These are phyloP conservation scores for Vespertilio murinus DNA, from an alignment of 2,797 vertebrate species.

Conservation along the genomic window DNA sequence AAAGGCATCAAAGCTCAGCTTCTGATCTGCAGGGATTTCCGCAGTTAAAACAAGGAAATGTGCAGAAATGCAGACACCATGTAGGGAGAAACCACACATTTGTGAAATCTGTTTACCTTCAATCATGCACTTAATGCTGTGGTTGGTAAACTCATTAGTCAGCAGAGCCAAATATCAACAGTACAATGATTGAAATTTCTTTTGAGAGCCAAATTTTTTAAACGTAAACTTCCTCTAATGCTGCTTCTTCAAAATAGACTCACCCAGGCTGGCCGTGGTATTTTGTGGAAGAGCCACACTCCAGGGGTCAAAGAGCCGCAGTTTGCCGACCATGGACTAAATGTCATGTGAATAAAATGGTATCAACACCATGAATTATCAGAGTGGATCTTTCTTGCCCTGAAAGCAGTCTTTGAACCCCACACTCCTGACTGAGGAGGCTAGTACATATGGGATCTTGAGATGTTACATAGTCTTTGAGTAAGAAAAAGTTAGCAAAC, in stretches of 20 bases:
- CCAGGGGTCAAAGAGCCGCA: too few species aligned
- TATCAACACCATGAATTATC: background rate
- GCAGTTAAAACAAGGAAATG: background rate
- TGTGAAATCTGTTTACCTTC: background rate
- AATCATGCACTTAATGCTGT: background rate
- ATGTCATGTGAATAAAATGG: background rate
- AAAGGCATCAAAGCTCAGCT: background rate
- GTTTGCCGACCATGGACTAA: background rate
- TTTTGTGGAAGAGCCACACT: too few species aligned
- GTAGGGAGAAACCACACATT: background rate
- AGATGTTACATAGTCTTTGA: background rate
- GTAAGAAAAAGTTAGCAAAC: background rate
- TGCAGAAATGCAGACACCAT: background rate
- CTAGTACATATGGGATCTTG: background rate
- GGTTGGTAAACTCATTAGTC: too few species aligned
- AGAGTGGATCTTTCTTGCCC: background rate
- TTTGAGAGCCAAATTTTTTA: too few species aligned
- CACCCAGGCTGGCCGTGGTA: too few species aligned
- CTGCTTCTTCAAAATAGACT: too few species aligned
- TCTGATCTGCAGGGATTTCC: background rate
- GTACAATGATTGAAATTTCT: too few species aligned
- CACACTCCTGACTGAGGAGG: background rate
- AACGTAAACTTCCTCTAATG: too few species aligned
- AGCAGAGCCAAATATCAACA: too few species aligned
- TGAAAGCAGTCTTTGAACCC: background rate